phyloP scores from a whole-genome alignment of 2,113 vertebrate species.

The Siphamia tubifer region DNA sequence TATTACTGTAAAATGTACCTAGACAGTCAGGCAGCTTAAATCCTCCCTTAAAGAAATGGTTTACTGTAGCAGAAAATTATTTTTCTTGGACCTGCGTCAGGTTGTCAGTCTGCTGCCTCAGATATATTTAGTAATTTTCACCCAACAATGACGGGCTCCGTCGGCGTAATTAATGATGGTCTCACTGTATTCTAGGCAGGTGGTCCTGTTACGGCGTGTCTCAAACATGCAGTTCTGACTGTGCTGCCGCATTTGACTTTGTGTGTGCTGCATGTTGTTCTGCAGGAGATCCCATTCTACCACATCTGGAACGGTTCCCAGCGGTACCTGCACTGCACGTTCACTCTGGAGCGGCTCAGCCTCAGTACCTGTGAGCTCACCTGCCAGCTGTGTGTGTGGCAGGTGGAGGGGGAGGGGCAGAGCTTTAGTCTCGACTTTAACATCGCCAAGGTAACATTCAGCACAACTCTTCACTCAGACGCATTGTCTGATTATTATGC shows the following conservation, averaged over 20 bases:
- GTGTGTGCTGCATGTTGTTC: conserved; percentile 6
- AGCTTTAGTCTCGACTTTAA: conserved; percentile 95
- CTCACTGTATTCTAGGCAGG: conserved; percentile 19
- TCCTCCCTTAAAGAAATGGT: conserved; percentile 1
- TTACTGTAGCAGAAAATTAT: neutral
- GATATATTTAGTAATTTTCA: conserved; percentile 10
- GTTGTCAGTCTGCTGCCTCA: conserved; percentile 41
- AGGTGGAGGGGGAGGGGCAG: conserved; percentile 98
- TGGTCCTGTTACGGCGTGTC: conserved; percentile 16
- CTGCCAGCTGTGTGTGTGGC: conserved; percentile 98
- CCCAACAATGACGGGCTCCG: conserved; percentile 8
- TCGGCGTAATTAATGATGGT: conserved; percentile 55
- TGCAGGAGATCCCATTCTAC: conserved; percentile 96
- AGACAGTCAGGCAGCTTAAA: neutral
- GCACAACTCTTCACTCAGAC: neutral
- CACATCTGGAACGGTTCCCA: conserved; percentile 97
- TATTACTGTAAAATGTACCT: neutral
- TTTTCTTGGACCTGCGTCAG: conserved; percentile 1
- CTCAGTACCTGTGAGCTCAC: conserved; percentile 93
- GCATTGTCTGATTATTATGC: neutral
- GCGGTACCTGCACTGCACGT: conserved; percentile 94
- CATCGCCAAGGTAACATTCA: conserved; percentile 89
- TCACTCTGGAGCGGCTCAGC: conserved; percentile 94
- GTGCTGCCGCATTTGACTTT: conserved; percentile 5
- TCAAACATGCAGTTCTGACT: conserved; percentile 43